Evolutionary conservation across 2,888 invertebrate genomes (phyloP), one percentile per base, ranked within the genome.

Genomic region (Hypsopygia costalis): DNA sequence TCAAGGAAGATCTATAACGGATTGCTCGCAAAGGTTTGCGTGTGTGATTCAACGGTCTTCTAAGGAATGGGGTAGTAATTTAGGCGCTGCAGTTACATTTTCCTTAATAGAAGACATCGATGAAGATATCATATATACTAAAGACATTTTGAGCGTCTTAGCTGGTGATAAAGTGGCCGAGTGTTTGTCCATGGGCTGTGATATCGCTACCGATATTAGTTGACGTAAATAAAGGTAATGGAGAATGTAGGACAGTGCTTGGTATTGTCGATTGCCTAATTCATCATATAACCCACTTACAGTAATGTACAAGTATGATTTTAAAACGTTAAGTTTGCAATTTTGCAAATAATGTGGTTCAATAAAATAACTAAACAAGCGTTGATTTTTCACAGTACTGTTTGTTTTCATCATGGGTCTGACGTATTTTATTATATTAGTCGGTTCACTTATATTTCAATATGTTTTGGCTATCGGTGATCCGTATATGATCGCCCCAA

Each of bases 121-220:
- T 38, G 76, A 83, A 48, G 80, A 86, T 51, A 66, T 69, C 51
- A 64, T 73, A 27, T 66, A 82, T 48, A 78, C 81, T 46, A 81
- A 81, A 69, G 77, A 70, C 53, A 61, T 88, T 58, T 62, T 87
- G 53, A 74, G 76, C 51, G 63, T 82, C 52, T 72, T 88, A 56
- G 78, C 85, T 10, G 82, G 83, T 51, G 78, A 83, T 58, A 76
- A 82, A 62, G 79, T 88, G 53, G 85, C 88, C 21, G 68, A 81
- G 68, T 88, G 88, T 67, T 85, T 87, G 83, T 71, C 82, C 58
- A 58, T 87, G 47, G 82, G 85, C 55, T 88, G 88, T 66, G 77
- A 69, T 70, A 78, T 82, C 57, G 87, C 85, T 53, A 68, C 79
- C 54, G 77, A 86, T 65, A 77, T 87, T 62, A 86, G 85, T 79